Percentiles rank a stretch among this genome's conserved stretches.
Evolutionary conservation across 2,797 vertebrate genomes (phyloP).

Genomic region (Tympanoctomys barrerae): DNA sequence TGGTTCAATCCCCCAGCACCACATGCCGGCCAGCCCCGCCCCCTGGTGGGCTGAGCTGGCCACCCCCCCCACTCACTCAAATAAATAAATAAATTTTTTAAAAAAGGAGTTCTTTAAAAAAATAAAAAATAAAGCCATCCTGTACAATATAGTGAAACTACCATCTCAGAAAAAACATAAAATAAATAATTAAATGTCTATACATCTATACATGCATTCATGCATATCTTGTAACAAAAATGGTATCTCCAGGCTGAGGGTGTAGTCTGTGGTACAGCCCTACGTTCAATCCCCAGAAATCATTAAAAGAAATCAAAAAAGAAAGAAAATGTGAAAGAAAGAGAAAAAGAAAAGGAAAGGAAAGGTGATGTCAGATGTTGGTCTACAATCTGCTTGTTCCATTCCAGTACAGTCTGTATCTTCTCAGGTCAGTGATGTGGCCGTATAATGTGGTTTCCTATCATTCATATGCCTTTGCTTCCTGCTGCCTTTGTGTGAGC

Average conservation of each 20-base stretch:
- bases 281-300: neutral
- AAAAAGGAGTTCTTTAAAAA: no score
- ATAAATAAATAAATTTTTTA: no score
- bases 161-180: neutral
- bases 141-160: neutral
- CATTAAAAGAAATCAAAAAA: neutral
- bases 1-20: no score
- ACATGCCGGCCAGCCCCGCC: no score
- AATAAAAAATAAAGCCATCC: neutral
- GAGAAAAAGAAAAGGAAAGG: neutral
- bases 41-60: no score
- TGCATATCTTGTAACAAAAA: conserved; percentile 15
- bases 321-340: neutral
- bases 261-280: neutral
- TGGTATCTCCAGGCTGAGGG: neutral
- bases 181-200: neutral
- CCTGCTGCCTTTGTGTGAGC: neutral
- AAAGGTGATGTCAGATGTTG: neutral
- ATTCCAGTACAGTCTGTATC: neutral
- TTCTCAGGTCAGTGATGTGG: conserved; percentile 7
- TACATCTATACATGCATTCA: neutral
- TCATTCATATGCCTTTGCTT: conserved; percentile 5
- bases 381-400: conserved; percentile 32
- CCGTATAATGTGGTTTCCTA: neutral
- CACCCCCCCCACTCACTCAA: no score